phyloP scores from a whole-genome alignment of 2,113 vertebrate species.

The Ageneiosus marmoratus region DNA sequence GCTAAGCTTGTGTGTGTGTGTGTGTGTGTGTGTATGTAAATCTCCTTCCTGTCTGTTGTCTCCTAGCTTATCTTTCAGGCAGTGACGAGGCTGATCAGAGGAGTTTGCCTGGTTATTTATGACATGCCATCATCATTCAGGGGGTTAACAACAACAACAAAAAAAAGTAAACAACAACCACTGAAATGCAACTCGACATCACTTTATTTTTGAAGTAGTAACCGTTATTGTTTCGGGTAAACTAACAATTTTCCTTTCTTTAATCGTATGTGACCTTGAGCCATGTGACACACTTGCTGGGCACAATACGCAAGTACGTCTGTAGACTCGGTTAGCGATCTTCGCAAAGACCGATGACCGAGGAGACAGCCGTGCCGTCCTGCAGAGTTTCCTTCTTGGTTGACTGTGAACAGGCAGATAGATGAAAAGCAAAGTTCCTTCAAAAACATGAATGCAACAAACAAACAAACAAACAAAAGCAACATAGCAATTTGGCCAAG shows the following conservation, averaged over 20 bases:
- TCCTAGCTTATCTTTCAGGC: constrained; percentile 50
- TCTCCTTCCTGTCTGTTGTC: constrained; percentile 50
- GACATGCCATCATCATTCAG: constrained; percentile 11
- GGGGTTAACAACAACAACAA: background rate
- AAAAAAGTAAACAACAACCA: background rate
- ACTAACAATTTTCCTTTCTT: background rate
- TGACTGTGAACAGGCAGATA: background rate
- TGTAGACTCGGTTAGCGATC: background rate
- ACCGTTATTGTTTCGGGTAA: background rate
- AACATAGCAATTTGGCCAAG: constrained; percentile 37
- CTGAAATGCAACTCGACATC: background rate
- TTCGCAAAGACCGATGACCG: background rate
- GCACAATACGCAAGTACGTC: background rate
- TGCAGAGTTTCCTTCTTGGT: background rate
- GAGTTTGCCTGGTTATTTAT: constrained; percentile 59
- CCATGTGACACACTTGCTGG: background rate
- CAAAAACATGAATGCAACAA: background rate
- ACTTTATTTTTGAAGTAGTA: background rate
- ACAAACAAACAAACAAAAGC: background rate
- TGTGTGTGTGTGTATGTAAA: constrained; percentile 32
- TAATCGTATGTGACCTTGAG: background rate
- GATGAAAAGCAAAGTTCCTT: background rate
- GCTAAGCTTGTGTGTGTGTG: constrained; percentile 6
- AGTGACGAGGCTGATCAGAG: constrained; percentile 35
- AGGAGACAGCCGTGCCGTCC: background rate